A percentile compares a stretch with the other conserved stretches of the same genome.
These are phyloP conservation scores for Aurelia sp. DNA, from an alignment of 30 jellyfish, hydroid and myxozoan genomes.

Conservation along the genomic window DNA sequence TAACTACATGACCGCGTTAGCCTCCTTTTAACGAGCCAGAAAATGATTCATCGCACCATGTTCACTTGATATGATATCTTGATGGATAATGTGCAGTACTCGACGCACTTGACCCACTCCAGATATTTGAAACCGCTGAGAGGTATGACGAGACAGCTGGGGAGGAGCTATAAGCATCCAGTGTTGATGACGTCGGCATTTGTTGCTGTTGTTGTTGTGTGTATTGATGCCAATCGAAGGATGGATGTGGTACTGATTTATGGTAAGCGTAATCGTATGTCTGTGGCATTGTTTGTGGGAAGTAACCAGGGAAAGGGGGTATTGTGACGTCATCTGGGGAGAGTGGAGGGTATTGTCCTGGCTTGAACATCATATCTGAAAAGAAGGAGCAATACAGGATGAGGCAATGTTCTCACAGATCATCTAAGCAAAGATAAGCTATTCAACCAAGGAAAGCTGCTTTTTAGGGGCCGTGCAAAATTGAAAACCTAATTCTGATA, in stretches of 20 bases:
- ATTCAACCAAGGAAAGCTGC: no score
- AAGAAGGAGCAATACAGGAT: neutral
- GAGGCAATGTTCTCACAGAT: neutral
- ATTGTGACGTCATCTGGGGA: constrained; percentile 49
- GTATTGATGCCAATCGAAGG: constrained; percentile 57
- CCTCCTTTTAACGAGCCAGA: no score
- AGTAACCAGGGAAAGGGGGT: constrained; percentile 48
- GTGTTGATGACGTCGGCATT: constrained; percentile 24
- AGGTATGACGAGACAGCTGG: constrained; percentile 45
- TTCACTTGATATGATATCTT: constrained; percentile 43
- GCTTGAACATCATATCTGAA: constrained; percentile 57
- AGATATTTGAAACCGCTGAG: constrained; percentile 59
- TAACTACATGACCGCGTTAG: no score
- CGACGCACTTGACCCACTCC: constrained; percentile 35
- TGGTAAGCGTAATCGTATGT: constrained; percentile 56
- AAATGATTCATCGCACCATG: no score
- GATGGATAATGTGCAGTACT: constrained; percentile 27
- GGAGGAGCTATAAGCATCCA: constrained; percentile 55
- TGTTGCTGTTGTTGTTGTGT: constrained; percentile 53
- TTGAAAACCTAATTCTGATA: no score
- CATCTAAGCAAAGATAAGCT: no score
- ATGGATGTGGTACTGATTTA: constrained; percentile 41
- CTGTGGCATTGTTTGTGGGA: constrained; percentile 58
- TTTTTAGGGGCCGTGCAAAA: no score
- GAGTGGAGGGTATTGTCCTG: constrained; percentile 58